Evolutionary conservation across 2,888 invertebrate genomes (phyloP).

Genomic region (Nymphalis c-album): DNA sequence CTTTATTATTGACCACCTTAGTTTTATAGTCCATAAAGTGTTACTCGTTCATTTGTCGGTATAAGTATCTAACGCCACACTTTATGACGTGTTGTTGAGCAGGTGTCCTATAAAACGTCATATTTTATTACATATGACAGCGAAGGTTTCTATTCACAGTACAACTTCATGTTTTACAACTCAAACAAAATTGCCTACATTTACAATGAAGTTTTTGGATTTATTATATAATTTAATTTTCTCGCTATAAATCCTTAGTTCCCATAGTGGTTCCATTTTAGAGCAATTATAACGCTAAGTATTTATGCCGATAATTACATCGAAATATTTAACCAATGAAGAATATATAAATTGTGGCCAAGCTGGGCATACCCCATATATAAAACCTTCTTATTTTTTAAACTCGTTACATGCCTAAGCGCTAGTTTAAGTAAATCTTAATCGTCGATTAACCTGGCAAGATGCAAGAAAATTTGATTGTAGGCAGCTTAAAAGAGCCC

Average conservation of each 20-base stretch:
- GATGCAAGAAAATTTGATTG: conserved; percentile 41
- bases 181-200: not conserved
- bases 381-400: not conserved
- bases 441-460: conserved; percentile 38
- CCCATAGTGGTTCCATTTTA: too few species aligned
- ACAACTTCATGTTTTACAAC: not conserved
- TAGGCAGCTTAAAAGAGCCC: conserved; percentile 36
- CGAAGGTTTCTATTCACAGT: conserved; percentile 22
- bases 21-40: conserved; percentile 57
- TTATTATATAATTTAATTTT: too few species aligned
- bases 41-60: conserved; percentile 32
- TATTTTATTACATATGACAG: conserved; percentile 48
- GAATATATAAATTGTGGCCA: not conserved
- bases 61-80: conserved; percentile 30
- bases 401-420: conserved; percentile 7
- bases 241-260: too few species aligned
- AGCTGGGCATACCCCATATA: not conserved
- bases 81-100: conserved; percentile 46
- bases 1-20: conserved; percentile 50
- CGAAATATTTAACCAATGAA: too few species aligned
- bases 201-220: too few species aligned
- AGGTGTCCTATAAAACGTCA: conserved; percentile 47
- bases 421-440: conserved; percentile 21
- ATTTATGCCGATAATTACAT: too few species aligned
- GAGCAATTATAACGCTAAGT: too few species aligned